These are phyloP conservation scores for Macrostomum cliftonense DNA, from an alignment of 2,888 invertebrate species.

Conservation along the genomic window DNA sequence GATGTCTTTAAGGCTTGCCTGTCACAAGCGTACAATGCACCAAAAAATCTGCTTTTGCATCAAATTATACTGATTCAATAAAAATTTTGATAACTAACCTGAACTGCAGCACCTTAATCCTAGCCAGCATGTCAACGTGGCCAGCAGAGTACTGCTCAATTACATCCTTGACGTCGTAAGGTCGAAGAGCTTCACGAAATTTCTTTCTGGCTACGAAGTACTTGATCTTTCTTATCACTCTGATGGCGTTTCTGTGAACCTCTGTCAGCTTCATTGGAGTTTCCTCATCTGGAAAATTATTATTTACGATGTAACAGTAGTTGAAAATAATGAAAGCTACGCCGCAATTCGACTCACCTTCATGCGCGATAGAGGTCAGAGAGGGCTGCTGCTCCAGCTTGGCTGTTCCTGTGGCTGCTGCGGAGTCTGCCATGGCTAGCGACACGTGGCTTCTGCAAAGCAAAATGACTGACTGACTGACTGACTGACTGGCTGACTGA, in stretches of 20 bases:
- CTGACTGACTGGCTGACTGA: too few relatives aligned
- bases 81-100: constrained; percentile 54
- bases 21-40: too few relatives aligned
- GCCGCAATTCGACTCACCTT: too few relatives aligned
- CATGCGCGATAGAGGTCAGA: too few relatives aligned
- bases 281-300: background rate
- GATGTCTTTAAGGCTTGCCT: too few relatives aligned
- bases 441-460: constrained; percentile 23
- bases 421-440: constrained; percentile 23
- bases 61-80: too few relatives aligned
- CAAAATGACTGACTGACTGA: too few relatives aligned
- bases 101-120: constrained; percentile 73
- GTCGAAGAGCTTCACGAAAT: constrained; percentile 81
- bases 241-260: constrained; percentile 68
- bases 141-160: constrained; percentile 78
- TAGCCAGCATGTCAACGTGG: constrained; percentile 69
- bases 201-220: constrained; percentile 79
- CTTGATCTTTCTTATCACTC: constrained; percentile 78
- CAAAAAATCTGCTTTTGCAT: too few relatives aligned
- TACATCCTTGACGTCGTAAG: constrained; percentile 88
- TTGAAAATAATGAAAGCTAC: too few relatives aligned
- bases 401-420: too few relatives aligned
- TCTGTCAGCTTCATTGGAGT: constrained; percentile 49
- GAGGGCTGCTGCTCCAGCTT: too few relatives aligned
- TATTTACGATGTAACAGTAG: too few relatives aligned